These are phyloP conservation scores for Papilio xuthus DNA, from an alignment of 1,140 invertebrate species.

Conservation along the genomic window DNA sequence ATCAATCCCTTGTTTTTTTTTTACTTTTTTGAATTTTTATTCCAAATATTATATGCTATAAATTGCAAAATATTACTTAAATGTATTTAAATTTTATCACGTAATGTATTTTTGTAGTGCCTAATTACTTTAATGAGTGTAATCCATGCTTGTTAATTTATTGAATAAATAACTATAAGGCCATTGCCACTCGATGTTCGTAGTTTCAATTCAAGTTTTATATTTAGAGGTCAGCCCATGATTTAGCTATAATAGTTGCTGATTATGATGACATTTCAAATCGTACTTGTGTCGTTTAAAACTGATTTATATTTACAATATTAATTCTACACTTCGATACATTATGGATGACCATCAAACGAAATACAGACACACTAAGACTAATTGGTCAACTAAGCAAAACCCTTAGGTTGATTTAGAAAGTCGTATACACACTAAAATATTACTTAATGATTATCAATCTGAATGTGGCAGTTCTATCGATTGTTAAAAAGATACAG, in stretches of 20 bases:
- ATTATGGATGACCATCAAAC: no score
- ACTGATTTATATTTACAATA: no score
- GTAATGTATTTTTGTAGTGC: conserved; percentile 16
- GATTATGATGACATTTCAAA: no score
- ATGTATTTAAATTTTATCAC: background rate
- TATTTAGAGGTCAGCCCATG: background rate
- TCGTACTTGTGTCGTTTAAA: no score
- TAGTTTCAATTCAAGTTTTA: background rate
- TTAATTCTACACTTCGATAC: no score
- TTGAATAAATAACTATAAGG: conserved; percentile 4
- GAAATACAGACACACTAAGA: no score
- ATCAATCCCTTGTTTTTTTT: background rate
- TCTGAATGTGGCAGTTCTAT: no score
- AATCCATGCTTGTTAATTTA: background rate
- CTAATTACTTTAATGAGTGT: background rate
- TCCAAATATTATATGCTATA: background rate
- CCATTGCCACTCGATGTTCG: background rate
- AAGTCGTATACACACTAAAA: no score
- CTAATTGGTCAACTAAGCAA: no score
- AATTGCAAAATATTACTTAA: background rate
- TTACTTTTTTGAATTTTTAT: no score
- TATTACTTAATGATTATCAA: no score
- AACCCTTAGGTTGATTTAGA: no score
- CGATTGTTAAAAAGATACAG: background rate
- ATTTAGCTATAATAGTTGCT: background rate